Percentiles rank a stretch among this genome's conserved stretches.
These are phyloP conservation scores for Pyralis farinalis DNA, from an alignment of 2,888 invertebrate species.

Conservation along the genomic window DNA sequence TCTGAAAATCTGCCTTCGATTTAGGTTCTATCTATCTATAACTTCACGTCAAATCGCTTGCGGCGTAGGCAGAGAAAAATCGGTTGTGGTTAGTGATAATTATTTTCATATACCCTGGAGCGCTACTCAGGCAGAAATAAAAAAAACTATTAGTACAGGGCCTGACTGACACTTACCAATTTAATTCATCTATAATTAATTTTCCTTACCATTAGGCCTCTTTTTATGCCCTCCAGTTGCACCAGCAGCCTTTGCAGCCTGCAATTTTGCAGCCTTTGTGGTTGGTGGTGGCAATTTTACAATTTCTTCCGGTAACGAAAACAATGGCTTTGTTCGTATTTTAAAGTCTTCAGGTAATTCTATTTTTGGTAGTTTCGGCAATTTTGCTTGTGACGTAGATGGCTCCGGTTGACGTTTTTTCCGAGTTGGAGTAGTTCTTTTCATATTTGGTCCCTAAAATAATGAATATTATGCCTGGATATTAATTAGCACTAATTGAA, in stretches of 20 bases:
- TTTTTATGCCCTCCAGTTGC: slow-evolving; percentile 34
- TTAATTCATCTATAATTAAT: no score
- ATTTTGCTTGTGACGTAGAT: slow-evolving; percentile 43
- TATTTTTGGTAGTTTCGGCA: slow-evolving; percentile 75
- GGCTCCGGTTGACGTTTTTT: slow-evolving; percentile 63
- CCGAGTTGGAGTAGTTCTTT: slow-evolving; percentile 52
- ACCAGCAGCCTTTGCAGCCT: slow-evolving; percentile 37
- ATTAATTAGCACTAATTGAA: no score
- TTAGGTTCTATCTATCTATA: no score
- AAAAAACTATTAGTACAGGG: no score
- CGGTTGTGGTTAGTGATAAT: no score
- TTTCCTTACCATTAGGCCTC: slow-evolving; percentile 56
- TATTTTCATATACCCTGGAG: no score
- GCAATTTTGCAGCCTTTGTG: slow-evolving; percentile 49
- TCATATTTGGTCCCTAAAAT: slow-evolving; percentile 24
- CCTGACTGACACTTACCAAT: no score
- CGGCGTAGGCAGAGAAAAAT: no score
- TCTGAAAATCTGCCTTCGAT: no score
- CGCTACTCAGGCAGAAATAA: no score
- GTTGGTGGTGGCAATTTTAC: slow-evolving; percentile 66
- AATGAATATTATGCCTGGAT: no score
- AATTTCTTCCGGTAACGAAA: slow-evolving; percentile 84
- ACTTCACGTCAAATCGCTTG: no score
- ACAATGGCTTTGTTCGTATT: slow-evolving; percentile 78
- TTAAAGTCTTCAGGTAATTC: slow-evolving; percentile 80